Base-by-base conservation (phyloP, 2,797 vertebrate species). In the Glyptemys insculpta region DNA sequence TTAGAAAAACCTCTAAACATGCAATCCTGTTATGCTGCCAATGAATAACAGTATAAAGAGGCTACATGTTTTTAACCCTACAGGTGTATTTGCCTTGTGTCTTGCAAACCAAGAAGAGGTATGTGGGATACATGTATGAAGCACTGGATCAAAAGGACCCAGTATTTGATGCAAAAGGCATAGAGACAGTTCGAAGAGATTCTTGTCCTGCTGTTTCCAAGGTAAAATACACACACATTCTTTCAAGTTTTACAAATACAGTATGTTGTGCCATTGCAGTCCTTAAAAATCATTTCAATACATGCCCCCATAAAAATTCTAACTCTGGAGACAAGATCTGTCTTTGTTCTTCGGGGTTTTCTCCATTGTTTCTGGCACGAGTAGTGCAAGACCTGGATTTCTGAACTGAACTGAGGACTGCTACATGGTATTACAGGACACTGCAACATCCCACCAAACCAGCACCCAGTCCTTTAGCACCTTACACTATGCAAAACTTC, bases 91-190 rank as follows among this genome's bases (percentile, higher is more conserved):
- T 99, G 93, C 99, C 99, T 11, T 99, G 99, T 94, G 99, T 99
- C 92, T 98, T 99, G 87, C 99, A 99, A 99, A 99, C 99, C 37
- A 99, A 99, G 95, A 99, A 99, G 98, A 99, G 99, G 25, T 99
- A 99, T 0, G 99, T 99, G 94, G 99, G 99, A 94, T 99, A 99
- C 96, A 99, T 99, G 99, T 99, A 99, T 94, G 99, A 99, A 98
- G 99, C 98, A 91, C 97, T 99, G 89, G 99, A 99, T 85, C 99
- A 99, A 92, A 99, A 99, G 96, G 99, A 99, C 96, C 99, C 99
- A 0, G 98, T 99, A 96, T 99, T 99, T 96, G 99, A 99, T 16
- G 99, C 99, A 97, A 99, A 99, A 98, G 99, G 99, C 93, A 99
- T 99, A 81, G 99, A 99, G 98, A 99, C 99, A 0, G 99, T 99